Base-by-base conservation (phyloP, 2,797 vertebrate species). In the Mus caroli region DNA sequence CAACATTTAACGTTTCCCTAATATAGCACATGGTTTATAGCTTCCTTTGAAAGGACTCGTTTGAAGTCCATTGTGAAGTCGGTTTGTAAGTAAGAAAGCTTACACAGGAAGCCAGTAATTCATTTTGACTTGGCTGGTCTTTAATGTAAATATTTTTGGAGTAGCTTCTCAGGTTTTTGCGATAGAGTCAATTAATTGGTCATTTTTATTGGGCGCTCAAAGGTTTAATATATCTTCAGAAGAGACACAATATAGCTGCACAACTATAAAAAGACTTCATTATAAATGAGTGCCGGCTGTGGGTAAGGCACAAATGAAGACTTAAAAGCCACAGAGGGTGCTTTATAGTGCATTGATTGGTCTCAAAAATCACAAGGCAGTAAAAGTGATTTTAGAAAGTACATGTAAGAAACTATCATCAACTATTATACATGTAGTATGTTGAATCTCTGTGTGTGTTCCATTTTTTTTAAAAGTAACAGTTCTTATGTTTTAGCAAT, bases 321-420 rank as follows among this genome's bases (percentile, higher is more conserved):
- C 90, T 52, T 91, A 86, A 40, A 78, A 96, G 78, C 94, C 91
- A 58, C 67, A 58, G 22, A 96, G 60, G 58, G 22, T 73, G 71
- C 46, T 97, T 96, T 85, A 85, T 89, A 86, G 88, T 43, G 1
- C 94, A 95, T 96, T 91, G 96, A 97, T 97, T 93, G 85, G 64
- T 92, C 85, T 88, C 64, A 82, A 62, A 62, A 95, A 84, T 95
- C 75, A 80, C 85, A 69, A 71, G 95, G 73, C 24, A 71, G 37
- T 91, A 22, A 88, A 96, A 94, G 54, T 80, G 31, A 86, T 67
- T 96, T 90, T 93, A 84, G 92, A 60, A 95, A 80, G 43, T 86
- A 24, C 37, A 91, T 93, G 19, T 92, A 93, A 86, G 76, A 80
- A 91, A 87, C 6, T 1, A 60, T 64, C 67, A 52, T 37, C 31